Evolutionary conservation across 1,140 invertebrate genomes (phyloP).

Genomic region (Tenebrio molitor): DNA sequence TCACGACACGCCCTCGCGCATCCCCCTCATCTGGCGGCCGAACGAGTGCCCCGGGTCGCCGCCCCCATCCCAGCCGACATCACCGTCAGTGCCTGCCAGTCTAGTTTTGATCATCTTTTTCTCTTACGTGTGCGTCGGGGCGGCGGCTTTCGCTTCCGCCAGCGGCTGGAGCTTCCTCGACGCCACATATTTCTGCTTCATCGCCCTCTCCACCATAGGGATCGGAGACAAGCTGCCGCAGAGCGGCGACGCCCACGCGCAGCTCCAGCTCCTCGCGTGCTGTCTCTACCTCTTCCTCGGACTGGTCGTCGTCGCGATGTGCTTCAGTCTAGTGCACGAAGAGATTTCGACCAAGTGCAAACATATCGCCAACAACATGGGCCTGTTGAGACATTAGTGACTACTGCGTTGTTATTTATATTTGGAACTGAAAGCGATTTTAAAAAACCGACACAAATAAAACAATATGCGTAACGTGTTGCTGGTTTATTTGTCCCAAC

Average conservation of each 20-base stretch:
- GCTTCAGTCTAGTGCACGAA: constrained; percentile 92
- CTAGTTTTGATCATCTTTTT: constrained; percentile 79
- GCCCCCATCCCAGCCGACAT: constrained; percentile 58
- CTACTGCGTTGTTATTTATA: constrained; percentile 9
- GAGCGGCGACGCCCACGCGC: constrained; percentile 72
- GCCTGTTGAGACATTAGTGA: constrained; percentile 52
- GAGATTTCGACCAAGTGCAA: constrained; percentile 85
- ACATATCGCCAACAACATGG: constrained; percentile 59
- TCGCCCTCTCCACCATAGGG: constrained; percentile 88
- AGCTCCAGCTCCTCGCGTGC: constrained; percentile 83
- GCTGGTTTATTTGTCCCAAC: background rate
- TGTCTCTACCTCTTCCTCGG: constrained; percentile 90
- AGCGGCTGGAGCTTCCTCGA: constrained; percentile 86
- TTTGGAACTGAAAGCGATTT: constrained; percentile 10
- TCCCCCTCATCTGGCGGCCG: constrained; percentile 75
- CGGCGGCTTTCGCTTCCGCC: constrained; percentile 78
- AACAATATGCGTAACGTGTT: background rate
- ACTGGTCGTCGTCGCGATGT: constrained; percentile 91
- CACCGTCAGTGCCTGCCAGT: constrained; percentile 77
- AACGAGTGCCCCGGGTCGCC: constrained; percentile 64
- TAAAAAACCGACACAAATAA: background rate
- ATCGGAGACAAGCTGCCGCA: constrained; percentile 86
- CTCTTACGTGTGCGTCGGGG: constrained; percentile 80
- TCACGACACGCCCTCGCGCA: constrained; percentile 79
- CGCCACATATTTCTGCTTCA: constrained; percentile 90